phyloP scores from a whole-genome alignment of 2,888 invertebrate species.

The Callimorpha dominula region DNA sequence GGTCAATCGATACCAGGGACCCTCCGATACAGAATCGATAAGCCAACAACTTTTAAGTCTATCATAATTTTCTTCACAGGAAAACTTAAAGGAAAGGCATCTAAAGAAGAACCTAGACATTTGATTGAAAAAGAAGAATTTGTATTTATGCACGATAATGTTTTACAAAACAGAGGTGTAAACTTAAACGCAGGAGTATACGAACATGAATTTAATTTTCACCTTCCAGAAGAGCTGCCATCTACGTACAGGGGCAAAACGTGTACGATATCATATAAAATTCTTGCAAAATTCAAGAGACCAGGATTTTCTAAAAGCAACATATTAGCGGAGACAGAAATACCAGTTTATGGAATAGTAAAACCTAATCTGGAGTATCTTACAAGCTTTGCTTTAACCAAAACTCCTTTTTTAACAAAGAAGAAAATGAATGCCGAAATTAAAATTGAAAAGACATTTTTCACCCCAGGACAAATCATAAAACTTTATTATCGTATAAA shows the following conservation, averaged over 20 bases:
- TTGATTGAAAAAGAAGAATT: conserved; percentile 11
- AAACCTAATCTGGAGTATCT: neutral
- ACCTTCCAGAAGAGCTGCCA: conserved; percentile 28
- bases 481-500: conserved; percentile 5
- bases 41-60: conserved; percentile 39
- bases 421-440: conserved; percentile 12
- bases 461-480: conserved; percentile 20
- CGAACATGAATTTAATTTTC: conserved; percentile 25
- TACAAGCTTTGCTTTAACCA: neutral
- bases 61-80: conserved; percentile 47
- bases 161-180: neutral
- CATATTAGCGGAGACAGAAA: conserved; percentile 2
- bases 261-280: conserved; percentile 28
- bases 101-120: conserved; percentile 20
- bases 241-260: conserved; percentile 24
- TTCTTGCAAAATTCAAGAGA: conserved; percentile 19
- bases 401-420: neutral
- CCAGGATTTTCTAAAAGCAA: neutral
- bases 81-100: conserved; percentile 33
- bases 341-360: conserved; percentile 20
- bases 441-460: conserved; percentile 8
- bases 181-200: conserved; percentile 1
- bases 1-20: conserved; percentile 46
- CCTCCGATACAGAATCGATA: conserved; percentile 45
- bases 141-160: neutral